phyloP scores from a whole-genome alignment of 2,888 invertebrate genomes.

The Luperina testacea region DNA sequence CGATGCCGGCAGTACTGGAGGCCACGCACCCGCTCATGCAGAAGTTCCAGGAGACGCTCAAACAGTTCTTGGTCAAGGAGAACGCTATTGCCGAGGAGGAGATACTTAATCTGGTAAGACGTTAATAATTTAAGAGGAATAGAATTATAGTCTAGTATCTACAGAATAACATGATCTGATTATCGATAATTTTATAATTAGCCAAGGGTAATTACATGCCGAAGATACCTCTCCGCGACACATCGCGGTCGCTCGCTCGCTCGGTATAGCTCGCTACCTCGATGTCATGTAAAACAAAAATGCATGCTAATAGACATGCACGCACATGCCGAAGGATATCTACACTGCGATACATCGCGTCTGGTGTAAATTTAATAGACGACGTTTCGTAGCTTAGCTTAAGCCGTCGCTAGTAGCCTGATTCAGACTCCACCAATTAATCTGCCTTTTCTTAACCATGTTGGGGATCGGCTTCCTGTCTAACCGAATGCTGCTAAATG shows the following conservation, averaged over 20 bases:
- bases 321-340: background rate
- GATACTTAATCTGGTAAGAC: conserved; percentile 91
- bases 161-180: background rate
- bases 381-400: background rate
- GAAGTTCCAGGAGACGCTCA: conserved; percentile 93
- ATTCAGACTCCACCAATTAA: background rate
- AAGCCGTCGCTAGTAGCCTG: too few relatives aligned
- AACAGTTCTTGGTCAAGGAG: conserved; percentile 91
- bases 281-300: background rate
- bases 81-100: conserved; percentile 92
- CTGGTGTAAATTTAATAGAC: background rate
- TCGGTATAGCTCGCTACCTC: background rate
- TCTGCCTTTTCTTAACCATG: background rate
- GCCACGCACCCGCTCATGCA: conserved; percentile 93
- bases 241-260: too few relatives aligned
- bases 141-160: background rate
- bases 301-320: background rate
- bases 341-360: background rate
- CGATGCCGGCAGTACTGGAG: conserved; percentile 90
- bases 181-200: background rate
- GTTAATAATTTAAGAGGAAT: background rate
- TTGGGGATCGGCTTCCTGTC: background rate
- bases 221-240: background rate
- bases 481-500: background rate
- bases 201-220: background rate